phyloP scores from a whole-genome alignment of 2,797 vertebrate genomes.

The Mycteria americana region DNA sequence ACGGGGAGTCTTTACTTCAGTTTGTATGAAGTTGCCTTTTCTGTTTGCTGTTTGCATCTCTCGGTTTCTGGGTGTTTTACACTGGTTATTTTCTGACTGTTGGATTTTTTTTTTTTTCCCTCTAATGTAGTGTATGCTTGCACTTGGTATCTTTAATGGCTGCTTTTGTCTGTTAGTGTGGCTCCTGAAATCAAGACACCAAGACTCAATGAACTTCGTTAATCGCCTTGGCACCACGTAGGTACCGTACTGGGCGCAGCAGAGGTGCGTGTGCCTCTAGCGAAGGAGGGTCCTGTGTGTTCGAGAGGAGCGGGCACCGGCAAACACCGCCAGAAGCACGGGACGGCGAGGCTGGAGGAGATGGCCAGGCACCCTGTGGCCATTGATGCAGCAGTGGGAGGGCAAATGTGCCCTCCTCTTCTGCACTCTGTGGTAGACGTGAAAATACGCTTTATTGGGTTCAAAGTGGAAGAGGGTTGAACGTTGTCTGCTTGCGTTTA shows the following conservation, averaged over 20 bases:
- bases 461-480: neutral
- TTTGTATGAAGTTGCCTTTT: neutral
- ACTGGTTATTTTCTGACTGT: neutral
- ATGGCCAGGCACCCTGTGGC: accelerated
- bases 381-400: neutral
- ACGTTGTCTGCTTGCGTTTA: neutral
- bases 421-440: neutral
- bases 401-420: neutral
- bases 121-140: neutral
- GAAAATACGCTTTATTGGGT: neutral
- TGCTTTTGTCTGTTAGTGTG: neutral
- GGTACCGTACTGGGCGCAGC: accelerated
- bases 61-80: accelerated
- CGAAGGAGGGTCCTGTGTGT: accelerated
- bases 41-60: neutral
- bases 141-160: neutral
- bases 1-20: neutral
- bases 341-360: neutral
- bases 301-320: accelerated
- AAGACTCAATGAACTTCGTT: neutral
- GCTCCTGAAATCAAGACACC: neutral
- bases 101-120: neutral
- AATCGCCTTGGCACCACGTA: neutral
- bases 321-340: accelerated
- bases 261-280: neutral